Conservation (phyloP, 2,797 vertebrate species). For the Manis crassicaudata region DNA sequence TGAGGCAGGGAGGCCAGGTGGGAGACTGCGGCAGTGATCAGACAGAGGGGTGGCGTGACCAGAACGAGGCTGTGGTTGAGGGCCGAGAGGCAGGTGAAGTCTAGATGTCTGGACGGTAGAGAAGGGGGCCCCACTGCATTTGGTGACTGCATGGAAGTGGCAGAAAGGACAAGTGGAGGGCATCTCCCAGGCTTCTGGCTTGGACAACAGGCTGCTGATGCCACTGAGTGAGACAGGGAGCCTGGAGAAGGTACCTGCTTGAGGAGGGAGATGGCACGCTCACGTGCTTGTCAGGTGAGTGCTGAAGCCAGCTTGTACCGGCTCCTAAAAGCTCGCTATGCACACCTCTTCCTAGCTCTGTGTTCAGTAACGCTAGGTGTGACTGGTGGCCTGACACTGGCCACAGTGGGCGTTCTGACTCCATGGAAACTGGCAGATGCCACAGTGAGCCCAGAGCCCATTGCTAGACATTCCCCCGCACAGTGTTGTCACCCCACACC, state of each 20-base stretch:
- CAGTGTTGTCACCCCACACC: too few relatives aligned
- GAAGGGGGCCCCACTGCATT: not conserved
- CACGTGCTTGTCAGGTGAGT: rapidly evolving
- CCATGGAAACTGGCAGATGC: not conserved
- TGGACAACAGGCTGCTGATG: not conserved
- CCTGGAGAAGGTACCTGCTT: not conserved
- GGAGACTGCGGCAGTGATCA: not conserved
- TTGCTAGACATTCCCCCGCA: not conserved
- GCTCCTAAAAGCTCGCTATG: not conserved
- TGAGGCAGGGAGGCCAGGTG: not conserved
- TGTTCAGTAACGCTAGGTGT: not conserved
- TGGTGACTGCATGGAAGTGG: not conserved
- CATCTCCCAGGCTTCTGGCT: not conserved
- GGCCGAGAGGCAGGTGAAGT: not conserved
- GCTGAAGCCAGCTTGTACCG: not conserved
- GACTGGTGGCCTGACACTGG: not conserved
- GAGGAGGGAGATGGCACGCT: not conserved
- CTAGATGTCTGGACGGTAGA: not conserved
- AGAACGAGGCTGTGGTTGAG: too few relatives aligned
- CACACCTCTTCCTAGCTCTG: not conserved
- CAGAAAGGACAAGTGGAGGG: rapidly evolving
- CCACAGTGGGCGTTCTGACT: too few relatives aligned
- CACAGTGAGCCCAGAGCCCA: not conserved
- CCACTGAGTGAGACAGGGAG: not conserved
- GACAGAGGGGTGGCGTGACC: not conserved